Base-by-base conservation (phyloP, 2,888 invertebrate genomes). In the Chesias legatella region DNA sequence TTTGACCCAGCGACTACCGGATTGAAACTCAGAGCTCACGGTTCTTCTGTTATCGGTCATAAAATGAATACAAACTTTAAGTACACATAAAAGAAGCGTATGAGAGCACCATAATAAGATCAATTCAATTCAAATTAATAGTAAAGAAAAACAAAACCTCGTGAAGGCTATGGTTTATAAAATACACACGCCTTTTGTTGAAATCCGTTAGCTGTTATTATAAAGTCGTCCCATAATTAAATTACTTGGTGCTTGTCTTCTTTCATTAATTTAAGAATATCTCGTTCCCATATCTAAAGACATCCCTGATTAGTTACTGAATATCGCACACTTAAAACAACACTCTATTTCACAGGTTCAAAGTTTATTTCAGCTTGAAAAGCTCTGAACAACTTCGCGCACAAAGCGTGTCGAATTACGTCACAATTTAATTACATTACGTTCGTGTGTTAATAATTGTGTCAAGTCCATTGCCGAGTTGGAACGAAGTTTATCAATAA, bases 391-490 rank as follows among this genome's bases (percentile, higher is more conserved):
- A 51, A 50, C 43, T 55, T 57, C 43, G 49, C 38, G 53, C 55
- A 57, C 56, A 58, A 53, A 56, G 52, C 55, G 58, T 51, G 51
- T 63, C 56, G 50, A 48, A 57, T 60, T 60, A 60, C 59, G 48
- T 56, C 52, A 54, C 51, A 48, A 45, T 47, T 38, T 48, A 51
- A 53, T 56, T 51, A 44, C 40, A 27, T 2, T 17, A 17, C 37
- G 29, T 41, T 37, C 36, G 48, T 43, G 6, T 34, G 32, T 37
- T 24, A 39, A 26, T 47, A 51, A 48, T 42, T 51, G 33, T 54
- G 54, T 54, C 51, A 54, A 51, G 49, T 49, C 51, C 51, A 54
- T 45, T 54, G 48, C 45, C 36, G 49, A 26, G 34, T 51, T 34
- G 4, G 10, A 39, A 43, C 26, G 27, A 26, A 43, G 34, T 43